These are phyloP conservation scores for Gobio occitaniae DNA, from an alignment of 2,797 vertebrate species.

Conservation along the genomic window DNA sequence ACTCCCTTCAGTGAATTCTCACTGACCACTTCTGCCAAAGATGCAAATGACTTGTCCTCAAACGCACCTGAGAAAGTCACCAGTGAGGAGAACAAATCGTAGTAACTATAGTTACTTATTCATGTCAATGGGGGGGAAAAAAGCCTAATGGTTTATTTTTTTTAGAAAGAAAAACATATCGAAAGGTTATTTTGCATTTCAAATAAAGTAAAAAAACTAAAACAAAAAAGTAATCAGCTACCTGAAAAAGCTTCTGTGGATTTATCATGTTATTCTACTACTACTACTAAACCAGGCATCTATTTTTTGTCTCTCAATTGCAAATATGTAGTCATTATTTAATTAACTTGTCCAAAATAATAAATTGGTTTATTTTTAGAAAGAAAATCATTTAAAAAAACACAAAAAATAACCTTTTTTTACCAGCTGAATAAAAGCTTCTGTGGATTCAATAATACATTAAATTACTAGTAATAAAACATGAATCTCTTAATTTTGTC, in stretches of 20 bases:
- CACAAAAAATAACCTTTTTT: too few relatives aligned
- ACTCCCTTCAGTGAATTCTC: slow-evolving; percentile 89
- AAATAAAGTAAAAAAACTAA: background rate
- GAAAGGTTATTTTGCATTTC: background rate
- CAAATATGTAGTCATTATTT: background rate
- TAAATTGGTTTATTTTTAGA: background rate
- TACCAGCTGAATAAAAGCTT: background rate
- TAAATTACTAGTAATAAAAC: too few relatives aligned
- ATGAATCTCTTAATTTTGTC: too few relatives aligned
- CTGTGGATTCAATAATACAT: too few relatives aligned
- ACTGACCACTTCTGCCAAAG: slow-evolving; percentile 84
- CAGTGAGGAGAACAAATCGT: background rate
- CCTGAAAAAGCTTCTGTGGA: background rate
- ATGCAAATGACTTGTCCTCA: slow-evolving; percentile 93
- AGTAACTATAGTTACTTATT: background rate
- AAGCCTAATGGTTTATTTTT: background rate
- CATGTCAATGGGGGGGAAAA: too few relatives aligned
- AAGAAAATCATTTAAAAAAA: background rate
- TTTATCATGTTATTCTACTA: background rate
- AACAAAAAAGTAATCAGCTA: background rate
- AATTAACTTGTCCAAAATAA: background rate
- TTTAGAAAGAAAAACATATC: background rate
- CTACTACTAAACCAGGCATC: background rate
- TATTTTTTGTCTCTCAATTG: background rate
- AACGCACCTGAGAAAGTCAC: slow-evolving; percentile 84